Conservation (phyloP, 92 coral and sea anemone species). For the Siderastrea radians region DNA sequence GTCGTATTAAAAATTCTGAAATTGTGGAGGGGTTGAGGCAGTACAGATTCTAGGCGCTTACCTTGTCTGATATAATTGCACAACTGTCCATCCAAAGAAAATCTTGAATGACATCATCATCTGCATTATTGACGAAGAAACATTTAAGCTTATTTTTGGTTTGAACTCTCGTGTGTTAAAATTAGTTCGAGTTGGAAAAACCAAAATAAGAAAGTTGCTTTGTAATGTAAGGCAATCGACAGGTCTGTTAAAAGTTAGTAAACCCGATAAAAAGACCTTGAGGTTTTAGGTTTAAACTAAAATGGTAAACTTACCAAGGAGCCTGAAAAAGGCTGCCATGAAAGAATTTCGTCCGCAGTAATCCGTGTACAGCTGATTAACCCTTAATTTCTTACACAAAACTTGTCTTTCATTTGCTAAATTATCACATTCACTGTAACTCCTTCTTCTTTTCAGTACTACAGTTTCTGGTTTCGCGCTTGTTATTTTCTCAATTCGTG, state of each 20-base stretch:
- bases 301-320: slow-evolving; percentile 77
- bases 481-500: slow-evolving; percentile 35
- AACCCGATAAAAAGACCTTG: neutral
- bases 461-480: slow-evolving; percentile 41
- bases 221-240: no score
- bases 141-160: neutral
- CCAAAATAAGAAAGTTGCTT: slow-evolving; percentile 1
- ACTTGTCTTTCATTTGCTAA: slow-evolving; percentile 34
- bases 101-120: slow-evolving; percentile 97
- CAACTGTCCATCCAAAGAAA: slow-evolving; percentile 99
- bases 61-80: slow-evolving; percentile 96
- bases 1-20: neutral
- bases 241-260: neutral
- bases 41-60: neutral
- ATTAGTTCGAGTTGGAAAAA: neutral
- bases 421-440: slow-evolving; percentile 56
- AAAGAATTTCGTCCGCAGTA: slow-evolving; percentile 85
- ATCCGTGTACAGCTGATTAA: slow-evolving; percentile 72
- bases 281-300: neutral
- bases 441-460: slow-evolving; percentile 61
- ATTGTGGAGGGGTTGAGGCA: neutral
- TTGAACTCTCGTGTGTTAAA: neutral
- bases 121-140: slow-evolving; percentile 65
- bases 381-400: slow-evolving; percentile 77
- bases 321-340: slow-evolving; percentile 96